A percentile compares a stretch with the other conserved stretches of the same genome.
Conservation (phyloP, 2,797 vertebrate species). For the Yasuhikotakia modesta region DNA sequence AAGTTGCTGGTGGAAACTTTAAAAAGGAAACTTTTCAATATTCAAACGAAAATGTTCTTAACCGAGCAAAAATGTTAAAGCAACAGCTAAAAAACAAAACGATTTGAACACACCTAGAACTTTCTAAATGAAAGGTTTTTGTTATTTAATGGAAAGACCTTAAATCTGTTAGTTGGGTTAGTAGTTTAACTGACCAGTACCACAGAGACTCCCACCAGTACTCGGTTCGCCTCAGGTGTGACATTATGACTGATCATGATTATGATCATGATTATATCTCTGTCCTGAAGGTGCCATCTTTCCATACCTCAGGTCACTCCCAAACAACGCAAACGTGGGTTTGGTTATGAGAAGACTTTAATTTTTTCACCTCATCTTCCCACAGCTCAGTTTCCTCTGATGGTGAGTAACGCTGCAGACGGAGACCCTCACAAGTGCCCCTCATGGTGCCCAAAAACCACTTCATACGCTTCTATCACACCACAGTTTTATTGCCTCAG, state of each 20-base stretch:
- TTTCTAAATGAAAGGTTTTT: too few species aligned
- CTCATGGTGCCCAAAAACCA: not conserved
- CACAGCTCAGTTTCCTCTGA: not conserved
- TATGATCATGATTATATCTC: not conserved
- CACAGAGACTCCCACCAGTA: not conserved
- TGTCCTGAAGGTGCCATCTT: slow-evolving; percentile 7
- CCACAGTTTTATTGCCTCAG: too few species aligned
- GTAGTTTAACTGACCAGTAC: not conserved
- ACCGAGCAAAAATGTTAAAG: too few species aligned
- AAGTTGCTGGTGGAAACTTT: too few species aligned
- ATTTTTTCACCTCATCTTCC: not conserved
- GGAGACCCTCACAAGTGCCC: not conserved
- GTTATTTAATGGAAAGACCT: too few species aligned
- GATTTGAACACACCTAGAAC: too few species aligned
- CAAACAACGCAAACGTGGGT: slow-evolving; percentile 30
- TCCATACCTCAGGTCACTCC: slow-evolving; percentile 1
- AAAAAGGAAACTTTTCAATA: too few species aligned
- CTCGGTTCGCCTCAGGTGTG: not conserved
- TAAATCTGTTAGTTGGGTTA: too few species aligned
- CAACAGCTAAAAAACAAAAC: too few species aligned
- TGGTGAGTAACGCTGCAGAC: not conserved
- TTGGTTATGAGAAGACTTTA: slow-evolving; percentile 11
- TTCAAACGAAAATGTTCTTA: too few species aligned
- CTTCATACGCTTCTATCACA: slow-evolving; percentile 9
- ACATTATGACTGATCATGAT: too few species aligned